Percentiles rank a stretch among this genome's conserved stretches.
phyloP scores from a whole-genome alignment of 2,797 vertebrate species.

The Anolis apletophallus region DNA sequence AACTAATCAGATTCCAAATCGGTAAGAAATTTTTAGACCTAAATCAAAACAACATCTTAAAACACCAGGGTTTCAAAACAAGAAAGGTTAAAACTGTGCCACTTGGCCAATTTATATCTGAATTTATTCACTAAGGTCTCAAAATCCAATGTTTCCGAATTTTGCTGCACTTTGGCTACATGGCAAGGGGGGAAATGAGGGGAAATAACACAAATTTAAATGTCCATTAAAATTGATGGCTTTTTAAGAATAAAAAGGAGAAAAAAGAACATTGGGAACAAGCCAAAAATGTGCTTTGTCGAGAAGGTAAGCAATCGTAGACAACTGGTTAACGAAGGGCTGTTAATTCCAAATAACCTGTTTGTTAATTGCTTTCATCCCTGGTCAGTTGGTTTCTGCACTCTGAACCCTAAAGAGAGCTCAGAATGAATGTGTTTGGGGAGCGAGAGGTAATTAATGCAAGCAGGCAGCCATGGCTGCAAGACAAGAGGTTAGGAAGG shows the following conservation, averaged over 20 bases:
- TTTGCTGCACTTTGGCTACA: neutral
- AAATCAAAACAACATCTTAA: neutral
- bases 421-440: conserved; percentile 71
- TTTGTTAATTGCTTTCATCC: conserved; percentile 84
- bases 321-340: conserved; percentile 71
- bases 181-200: neutral
- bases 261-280: neutral
- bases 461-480: conserved; percentile 79
- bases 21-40: neutral
- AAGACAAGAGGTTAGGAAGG: conserved; percentile 80
- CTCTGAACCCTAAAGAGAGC: conserved; percentile 78
- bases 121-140: neutral
- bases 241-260: neutral
- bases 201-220: conserved; percentile 21
- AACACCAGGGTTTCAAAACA: neutral
- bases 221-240: neutral
- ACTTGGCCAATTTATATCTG: neutral
- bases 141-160: neutral
- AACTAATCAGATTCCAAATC: neutral
- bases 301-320: conserved; percentile 14
- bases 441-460: conserved; percentile 82
- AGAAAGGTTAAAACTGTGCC: no score
- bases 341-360: conserved; percentile 81
- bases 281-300: neutral
- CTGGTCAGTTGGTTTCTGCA: conserved; percentile 76